phyloP scores from a whole-genome alignment of 2,113 vertebrate species.

The Microcebus griseorufus region DNA sequence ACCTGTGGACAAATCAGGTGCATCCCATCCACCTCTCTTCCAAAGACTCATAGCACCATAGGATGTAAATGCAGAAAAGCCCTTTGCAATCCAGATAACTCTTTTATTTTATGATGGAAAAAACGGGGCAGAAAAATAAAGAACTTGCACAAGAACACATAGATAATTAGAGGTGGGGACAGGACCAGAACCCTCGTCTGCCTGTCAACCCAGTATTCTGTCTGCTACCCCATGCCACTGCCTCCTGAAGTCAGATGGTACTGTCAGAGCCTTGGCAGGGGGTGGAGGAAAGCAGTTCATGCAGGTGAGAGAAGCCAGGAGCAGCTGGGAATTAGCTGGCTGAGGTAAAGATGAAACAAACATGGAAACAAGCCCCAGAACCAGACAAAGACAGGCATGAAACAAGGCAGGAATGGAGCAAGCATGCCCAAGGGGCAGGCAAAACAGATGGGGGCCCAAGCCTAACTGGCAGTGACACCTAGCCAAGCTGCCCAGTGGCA shows the following conservation, averaged over 20 bases:
- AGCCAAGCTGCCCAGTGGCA: not conserved
- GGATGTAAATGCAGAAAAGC: not conserved
- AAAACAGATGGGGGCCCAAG: not conserved
- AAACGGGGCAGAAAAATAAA: not conserved
- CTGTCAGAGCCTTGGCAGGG: not conserved
- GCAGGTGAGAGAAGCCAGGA: not conserved
- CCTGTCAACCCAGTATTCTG: not conserved
- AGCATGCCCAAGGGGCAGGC: not conserved
- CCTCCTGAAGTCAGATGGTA: not conserved
- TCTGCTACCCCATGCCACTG: not conserved
- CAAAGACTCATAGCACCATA: not conserved
- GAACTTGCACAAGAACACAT: not conserved
- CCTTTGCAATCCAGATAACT: not conserved
- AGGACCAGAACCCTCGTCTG: not conserved
- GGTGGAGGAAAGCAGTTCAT: not conserved
- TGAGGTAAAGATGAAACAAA: not conserved
- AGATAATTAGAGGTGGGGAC: not conserved
- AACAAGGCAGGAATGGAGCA: not conserved
- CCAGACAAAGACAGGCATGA: not conserved
- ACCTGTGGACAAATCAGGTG: not conserved
- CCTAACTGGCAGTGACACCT: not conserved
- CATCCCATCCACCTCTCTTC: not conserved
- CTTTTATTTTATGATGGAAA: not conserved
- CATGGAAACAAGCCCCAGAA: not conserved
- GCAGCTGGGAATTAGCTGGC: conserved; percentile 24